phyloP scores from a whole-genome alignment of 2,888 invertebrate genomes.

The Itoplectis maculator region DNA sequence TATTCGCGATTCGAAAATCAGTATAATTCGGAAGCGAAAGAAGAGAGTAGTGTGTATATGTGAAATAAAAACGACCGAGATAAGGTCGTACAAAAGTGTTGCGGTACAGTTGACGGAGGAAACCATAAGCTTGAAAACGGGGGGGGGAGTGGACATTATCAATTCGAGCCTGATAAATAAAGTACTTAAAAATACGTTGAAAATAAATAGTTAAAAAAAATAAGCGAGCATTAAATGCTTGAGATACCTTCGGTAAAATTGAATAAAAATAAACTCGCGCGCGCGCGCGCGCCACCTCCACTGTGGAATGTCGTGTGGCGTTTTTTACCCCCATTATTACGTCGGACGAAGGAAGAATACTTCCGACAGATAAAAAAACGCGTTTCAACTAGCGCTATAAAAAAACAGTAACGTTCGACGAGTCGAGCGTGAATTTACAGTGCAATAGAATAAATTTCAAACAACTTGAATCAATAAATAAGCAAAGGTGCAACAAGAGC shows the following conservation, averaged over 20 bases:
- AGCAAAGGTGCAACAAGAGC: slow-evolving; percentile 82
- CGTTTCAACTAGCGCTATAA: slow-evolving; percentile 57
- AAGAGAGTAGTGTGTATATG: slow-evolving; percentile 20
- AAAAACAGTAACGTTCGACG: slow-evolving; percentile 75
- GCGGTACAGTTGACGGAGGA: slow-evolving; percentile 29
- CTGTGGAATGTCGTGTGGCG: slow-evolving; percentile 81
- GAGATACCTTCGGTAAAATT: slow-evolving; percentile 76
- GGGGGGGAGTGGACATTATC: slow-evolving; percentile 49
- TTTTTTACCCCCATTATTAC: slow-evolving; percentile 73
- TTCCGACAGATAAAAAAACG: slow-evolving; percentile 76
- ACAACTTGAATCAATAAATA: slow-evolving; percentile 82
- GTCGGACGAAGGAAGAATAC: slow-evolving; percentile 79
- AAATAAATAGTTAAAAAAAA: slow-evolving; percentile 84
- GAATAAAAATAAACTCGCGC: slow-evolving; percentile 80
- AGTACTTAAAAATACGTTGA: slow-evolving; percentile 61
- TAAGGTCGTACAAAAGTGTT: slow-evolving; percentile 48
- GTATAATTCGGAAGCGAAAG: slow-evolving; percentile 49
- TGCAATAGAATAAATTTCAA: slow-evolving; percentile 76
- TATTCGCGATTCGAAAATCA: slow-evolving; percentile 51
- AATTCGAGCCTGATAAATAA: slow-evolving; percentile 60
- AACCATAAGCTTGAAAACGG: slow-evolving; percentile 52
- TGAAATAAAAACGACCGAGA: slow-evolving; percentile 43
- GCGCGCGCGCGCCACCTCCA: slow-evolving; percentile 81
- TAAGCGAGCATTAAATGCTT: slow-evolving; percentile 83
- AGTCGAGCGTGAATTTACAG: slow-evolving; percentile 72